A percentile compares a stretch with the other conserved stretches of the same genome.
Evolutionary conservation across 2,113 vertebrate species (phyloP).

Genomic region (Ardeotis arabs): DNA sequence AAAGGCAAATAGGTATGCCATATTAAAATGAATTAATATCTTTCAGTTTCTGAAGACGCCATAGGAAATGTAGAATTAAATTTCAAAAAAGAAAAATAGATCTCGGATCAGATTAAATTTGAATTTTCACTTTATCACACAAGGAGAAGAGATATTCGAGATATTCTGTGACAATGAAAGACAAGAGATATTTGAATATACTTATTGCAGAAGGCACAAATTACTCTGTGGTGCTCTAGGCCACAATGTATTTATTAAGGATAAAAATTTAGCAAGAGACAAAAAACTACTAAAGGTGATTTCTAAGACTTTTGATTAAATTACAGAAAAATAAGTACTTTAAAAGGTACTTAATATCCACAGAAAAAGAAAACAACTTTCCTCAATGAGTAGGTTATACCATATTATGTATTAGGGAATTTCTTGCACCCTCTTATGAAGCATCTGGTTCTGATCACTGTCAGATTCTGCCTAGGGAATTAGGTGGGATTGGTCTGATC

Average conservation of each 20-base stretch:
- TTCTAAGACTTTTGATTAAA: background rate
- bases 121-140: background rate
- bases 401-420: background rate
- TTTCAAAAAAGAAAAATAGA: background rate
- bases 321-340: constrained; percentile 35
- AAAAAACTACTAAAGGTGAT: background rate
- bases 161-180: background rate
- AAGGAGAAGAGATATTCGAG: background rate
- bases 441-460: background rate
- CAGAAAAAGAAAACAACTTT: background rate
- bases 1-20: background rate
- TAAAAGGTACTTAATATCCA: background rate
- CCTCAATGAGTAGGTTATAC: background rate
- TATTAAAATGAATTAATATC: background rate
- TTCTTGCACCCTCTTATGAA: background rate
- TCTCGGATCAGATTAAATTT: background rate
- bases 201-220: background rate
- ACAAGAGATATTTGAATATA: background rate
- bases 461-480: background rate
- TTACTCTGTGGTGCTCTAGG: background rate
- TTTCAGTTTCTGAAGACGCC: background rate
- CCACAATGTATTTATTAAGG: background rate
- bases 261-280: background rate
- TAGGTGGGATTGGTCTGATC: background rate
- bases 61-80: background rate